A percentile compares a stretch with the other conserved stretches of the same genome.
Evolutionary conservation across 2,888 invertebrate genomes (phyloP).

Genomic region (Phaonia tiefii): DNA sequence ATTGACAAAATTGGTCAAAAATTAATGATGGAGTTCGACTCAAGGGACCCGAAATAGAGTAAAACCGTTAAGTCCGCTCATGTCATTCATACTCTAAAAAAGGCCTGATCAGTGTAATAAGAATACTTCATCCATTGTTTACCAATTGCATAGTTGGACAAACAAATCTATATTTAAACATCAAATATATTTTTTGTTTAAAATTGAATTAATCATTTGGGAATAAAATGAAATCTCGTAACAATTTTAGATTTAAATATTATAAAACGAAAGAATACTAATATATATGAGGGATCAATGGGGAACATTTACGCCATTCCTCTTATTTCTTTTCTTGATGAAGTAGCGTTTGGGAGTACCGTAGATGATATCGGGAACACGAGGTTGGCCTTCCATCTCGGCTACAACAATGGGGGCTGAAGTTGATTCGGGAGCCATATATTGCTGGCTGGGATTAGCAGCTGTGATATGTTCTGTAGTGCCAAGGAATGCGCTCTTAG

Average conservation of each 20-base stretch:
- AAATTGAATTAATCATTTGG: too few species aligned
- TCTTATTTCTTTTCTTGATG: conserved; percentile 71
- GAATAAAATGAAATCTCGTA: conserved; percentile 24
- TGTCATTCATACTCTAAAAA: too few species aligned
- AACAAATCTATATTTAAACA: too few species aligned
- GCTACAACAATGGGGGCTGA: conserved; percentile 73
- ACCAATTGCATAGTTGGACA: too few species aligned
- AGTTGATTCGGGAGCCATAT: conserved; percentile 73
- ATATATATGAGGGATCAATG: too few species aligned
- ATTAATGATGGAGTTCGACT: too few species aligned
- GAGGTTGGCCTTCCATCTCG: conserved; percentile 68
- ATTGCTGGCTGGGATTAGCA: conserved; percentile 72
- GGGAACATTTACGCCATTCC: conserved; percentile 63
- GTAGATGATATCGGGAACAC: conserved; percentile 81
- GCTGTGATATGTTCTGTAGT: conserved; percentile 72
- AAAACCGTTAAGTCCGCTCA: too few species aligned
- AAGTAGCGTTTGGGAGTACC: conserved; percentile 84
- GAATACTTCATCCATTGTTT: too few species aligned
- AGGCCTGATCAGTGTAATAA: too few species aligned
- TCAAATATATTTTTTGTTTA: too few species aligned
- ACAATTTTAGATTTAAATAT: conserved; percentile 12
- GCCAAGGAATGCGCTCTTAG: conserved; percentile 69
- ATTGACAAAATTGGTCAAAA: too few species aligned
- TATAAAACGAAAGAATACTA: conserved; percentile 36
- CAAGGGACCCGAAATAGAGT: too few species aligned